A percentile compares a stretch with the other conserved stretches of the same genome.
These are phyloP conservation scores for Pantelozetes paolii DNA, from an alignment of 2,888 invertebrate genomes.

Conservation along the genomic window DNA sequence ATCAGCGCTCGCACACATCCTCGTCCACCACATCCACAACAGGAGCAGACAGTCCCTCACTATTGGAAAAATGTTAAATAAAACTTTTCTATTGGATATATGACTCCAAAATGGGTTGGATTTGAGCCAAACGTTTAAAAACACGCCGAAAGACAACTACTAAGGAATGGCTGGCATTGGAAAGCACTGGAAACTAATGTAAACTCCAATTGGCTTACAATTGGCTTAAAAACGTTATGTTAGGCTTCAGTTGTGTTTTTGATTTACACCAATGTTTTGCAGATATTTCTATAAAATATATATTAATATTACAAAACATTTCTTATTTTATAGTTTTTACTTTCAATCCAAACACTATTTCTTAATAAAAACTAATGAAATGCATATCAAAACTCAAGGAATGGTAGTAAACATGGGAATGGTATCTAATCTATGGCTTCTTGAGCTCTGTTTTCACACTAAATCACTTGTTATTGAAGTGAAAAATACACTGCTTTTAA, in stretches of 20 bases:
- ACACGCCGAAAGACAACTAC: background rate
- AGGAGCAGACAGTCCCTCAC: background rate
- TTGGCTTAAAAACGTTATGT: conserved; percentile 19
- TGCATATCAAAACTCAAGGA: too few species aligned
- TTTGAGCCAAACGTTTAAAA: background rate
- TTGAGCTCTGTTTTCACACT: too few species aligned
- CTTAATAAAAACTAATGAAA: too few species aligned
- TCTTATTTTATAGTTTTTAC: background rate
- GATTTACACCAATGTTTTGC: too few species aligned
- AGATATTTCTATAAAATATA: too few species aligned
- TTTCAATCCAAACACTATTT: background rate
- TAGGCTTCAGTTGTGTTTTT: background rate
- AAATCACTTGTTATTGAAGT: too few species aligned
- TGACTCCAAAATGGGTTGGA: conserved; percentile 10
- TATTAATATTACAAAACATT: too few species aligned
- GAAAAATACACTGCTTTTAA: background rate
- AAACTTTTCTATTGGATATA: conserved; percentile 4
- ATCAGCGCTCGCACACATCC: too few species aligned
- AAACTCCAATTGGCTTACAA: background rate
- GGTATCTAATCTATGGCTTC: too few species aligned
- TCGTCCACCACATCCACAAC: background rate
- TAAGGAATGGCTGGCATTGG: conserved; percentile 17
- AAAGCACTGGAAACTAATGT: background rate
- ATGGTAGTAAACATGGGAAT: too few species aligned
- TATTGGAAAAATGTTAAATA: conserved; percentile 4